phyloP scores from a whole-genome alignment of 1,140 invertebrate genomes.

The Cherax destructor region DNA sequence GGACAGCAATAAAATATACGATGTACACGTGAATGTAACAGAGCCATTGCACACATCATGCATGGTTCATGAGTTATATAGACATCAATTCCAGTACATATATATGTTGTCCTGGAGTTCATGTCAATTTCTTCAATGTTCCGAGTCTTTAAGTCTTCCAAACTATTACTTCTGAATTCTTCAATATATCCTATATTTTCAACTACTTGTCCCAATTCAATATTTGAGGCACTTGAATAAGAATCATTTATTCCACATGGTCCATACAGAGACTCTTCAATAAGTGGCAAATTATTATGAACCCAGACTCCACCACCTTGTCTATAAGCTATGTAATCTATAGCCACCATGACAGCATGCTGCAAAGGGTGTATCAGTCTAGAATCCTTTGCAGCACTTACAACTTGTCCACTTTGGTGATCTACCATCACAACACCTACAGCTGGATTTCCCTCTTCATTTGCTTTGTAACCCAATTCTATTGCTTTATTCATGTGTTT shows the following conservation, averaged over 20 bases:
- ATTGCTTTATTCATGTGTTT: constrained; percentile 81
- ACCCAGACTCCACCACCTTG: constrained; percentile 88
- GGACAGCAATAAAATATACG: constrained; percentile 86
- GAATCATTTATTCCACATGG: background rate
- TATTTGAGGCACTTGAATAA: background rate
- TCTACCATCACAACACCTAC: constrained; percentile 72
- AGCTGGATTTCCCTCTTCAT: constrained; percentile 66
- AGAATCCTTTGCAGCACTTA: constrained; percentile 81
- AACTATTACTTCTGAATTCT: background rate
- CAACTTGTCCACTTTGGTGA: constrained; percentile 72
- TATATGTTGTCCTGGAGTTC: constrained; percentile 78
- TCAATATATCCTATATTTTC: background rate
- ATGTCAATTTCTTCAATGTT: background rate
- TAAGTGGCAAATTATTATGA: background rate
- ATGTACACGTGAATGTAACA: constrained; percentile 89
- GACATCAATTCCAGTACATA: constrained; percentile 92
- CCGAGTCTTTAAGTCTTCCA: background rate
- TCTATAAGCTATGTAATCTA: constrained; percentile 88
- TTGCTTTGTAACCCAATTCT: constrained; percentile 76
- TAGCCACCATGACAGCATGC: constrained; percentile 89
- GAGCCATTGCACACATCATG: constrained; percentile 94
- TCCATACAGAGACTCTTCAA: background rate
- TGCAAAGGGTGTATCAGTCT: constrained; percentile 83
- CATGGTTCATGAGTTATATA: constrained; percentile 92
- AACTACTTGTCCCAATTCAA: background rate